phyloP scores from a whole-genome alignment of 1,140 invertebrate genomes.

The Bombus balteatus region DNA sequence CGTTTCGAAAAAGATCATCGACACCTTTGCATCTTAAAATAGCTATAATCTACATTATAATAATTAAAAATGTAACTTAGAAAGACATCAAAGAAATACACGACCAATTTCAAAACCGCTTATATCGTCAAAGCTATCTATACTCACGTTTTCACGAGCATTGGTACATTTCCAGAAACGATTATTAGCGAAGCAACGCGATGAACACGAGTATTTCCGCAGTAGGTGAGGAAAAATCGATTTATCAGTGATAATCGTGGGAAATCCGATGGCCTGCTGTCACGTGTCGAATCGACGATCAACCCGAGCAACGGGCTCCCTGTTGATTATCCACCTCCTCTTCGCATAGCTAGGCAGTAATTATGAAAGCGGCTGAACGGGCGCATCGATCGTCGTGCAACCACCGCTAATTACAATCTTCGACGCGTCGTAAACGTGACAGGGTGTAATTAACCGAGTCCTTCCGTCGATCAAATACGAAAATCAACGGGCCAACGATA shows the following conservation, averaged over 20 bases:
- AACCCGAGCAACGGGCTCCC: neutral
- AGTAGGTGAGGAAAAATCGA: neutral
- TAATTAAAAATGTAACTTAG: no score
- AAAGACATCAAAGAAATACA: no score
- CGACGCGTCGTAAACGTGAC: neutral
- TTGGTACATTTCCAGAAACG: no score
- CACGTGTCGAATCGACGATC: conserved; percentile 5
- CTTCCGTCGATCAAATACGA: neutral
- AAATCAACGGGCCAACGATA: neutral
- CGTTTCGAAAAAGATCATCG: conserved; percentile 1
- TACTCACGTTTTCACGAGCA: neutral
- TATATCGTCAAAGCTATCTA: neutral
- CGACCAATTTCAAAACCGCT: no score
- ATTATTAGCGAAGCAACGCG: neutral
- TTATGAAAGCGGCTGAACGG: conserved; percentile 1
- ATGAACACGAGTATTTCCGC: neutral
- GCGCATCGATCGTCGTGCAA: neutral
- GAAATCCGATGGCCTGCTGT: neutral
- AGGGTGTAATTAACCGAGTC: neutral
- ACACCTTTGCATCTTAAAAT: neutral
- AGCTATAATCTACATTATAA: neutral
- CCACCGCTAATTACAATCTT: conserved; percentile 16
- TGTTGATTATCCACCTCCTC: conserved; percentile 5
- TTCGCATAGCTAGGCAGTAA: neutral
- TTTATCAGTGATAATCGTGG: neutral